Base-by-base conservation (phyloP, 1,140 invertebrate genomes). In the Drosophila navojoa region DNA sequence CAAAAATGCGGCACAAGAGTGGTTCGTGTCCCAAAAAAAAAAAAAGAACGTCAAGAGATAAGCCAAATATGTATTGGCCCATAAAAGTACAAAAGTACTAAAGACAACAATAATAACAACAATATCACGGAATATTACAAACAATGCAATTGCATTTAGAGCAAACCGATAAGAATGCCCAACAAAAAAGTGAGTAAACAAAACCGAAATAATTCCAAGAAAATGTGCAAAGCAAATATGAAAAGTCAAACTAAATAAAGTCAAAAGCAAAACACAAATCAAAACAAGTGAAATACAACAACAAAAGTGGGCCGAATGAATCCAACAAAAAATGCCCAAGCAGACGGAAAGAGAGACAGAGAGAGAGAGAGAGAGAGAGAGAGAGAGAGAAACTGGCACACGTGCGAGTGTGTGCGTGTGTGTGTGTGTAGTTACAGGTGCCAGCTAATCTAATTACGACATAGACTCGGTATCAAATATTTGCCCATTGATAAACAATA, bases 381-480 rank as follows among this genome's bases (percentile, higher is more conserved):
- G 44, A 50, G 25, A 61, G 40, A 19, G 29, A 60, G 63, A 84
- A 85, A 80, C 67, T 85, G 74, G 72, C 63, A 81, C 76, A 71
- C 22, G 42, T 54, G 60, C 13, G 40, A 19, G 29, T 42, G 40
- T 62, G 10, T 64, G 32, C 2, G 47, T 35, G 35, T 19, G 10
- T 35, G 61, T 53, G 38, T 52, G 47, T 61, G 58, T 42, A 68
- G 53, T 61, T 53, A 62, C 81, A 85, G 81, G 81, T 85, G 81
- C 50, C 47, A 71, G 72, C 54, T 87, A 86, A 87, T 86, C 82
- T 87, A 87, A 86, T 86, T 86, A 86, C 79, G 79, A 68, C 71
- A 73, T 60, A 53, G 40, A 53, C 45, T 50, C 42, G 35, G 61
- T 57, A 75, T 61, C 59, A 81, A 75, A 71, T 86, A 70, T 87